Evolutionary conservation across 2,113 vertebrate genomes (phyloP), one percentile per base, ranked within the genome.

Genomic region (Tiliqua scincoides): DNA sequence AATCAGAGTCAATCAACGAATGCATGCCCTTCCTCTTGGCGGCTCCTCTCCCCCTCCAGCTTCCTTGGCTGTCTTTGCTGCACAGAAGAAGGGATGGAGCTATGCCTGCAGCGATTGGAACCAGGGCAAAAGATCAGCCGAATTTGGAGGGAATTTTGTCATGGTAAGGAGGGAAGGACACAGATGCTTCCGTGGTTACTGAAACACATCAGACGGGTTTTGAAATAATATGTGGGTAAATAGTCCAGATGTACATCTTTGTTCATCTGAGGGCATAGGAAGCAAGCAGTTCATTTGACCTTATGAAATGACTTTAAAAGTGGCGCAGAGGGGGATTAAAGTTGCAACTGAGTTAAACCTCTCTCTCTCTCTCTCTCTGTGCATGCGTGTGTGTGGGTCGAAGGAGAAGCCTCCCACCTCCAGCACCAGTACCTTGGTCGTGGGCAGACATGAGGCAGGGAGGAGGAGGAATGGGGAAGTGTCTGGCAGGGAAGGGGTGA

Each of bases 1-100:
- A 52, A 80, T 67, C 35, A 61, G n/a, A 87, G 79, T 62, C 73
- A 89, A 80, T 37, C 84, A 83, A 18, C 68, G 79, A 78, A 85
- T 32, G 43, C 23, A 14, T 65, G 73, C 67, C 20, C 72, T 77
- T 77, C 85, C 77, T 89, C 91, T 54, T 0, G 1, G 32, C 43
- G 67, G 32, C 80, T 89, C 78, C 67, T 76, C 1, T 88, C 87
- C 70, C 68, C 59, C 74, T 7, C 30, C 83, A 93, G 48, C 11
- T 27, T 32, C 68, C n/a, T 37, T 10, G 43, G 27, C 83, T 32
- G 75, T 87, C 84, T 86, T 70, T 70, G 59, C 59, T 4, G 35
- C 62, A 72, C 57, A 2, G 21, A 85, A 86, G 62, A 37, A 57
- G 1, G 4, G n/a, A 73, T 48, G 67, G 73, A 18, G 40, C 1